phyloP scores from a whole-genome alignment of 2,888 invertebrate genomes.

The Ectemnius continuus region DNA sequence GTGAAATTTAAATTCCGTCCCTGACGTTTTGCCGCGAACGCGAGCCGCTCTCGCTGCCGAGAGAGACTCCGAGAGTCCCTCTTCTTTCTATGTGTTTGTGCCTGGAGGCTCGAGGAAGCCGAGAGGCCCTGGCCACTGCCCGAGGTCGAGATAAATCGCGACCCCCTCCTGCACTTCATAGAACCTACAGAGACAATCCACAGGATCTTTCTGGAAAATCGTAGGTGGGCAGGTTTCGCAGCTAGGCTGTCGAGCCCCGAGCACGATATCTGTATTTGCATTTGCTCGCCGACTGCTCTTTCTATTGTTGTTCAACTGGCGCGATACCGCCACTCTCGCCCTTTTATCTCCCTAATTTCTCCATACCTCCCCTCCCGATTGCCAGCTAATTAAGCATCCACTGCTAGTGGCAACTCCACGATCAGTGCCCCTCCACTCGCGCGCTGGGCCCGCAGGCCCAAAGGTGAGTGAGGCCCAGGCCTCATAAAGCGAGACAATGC shows the following conservation, averaged over 20 bases:
- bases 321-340: not conserved
- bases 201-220: conserved; percentile 60
- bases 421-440: too few relatives aligned
- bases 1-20: conserved; percentile 77
- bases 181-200: conserved; percentile 35
- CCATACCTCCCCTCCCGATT: not conserved
- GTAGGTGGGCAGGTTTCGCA: conserved; percentile 53
- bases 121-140: conserved; percentile 30
- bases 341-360: not conserved
- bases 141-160: conserved; percentile 63
- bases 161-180: conserved; percentile 45
- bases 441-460: too few relatives aligned
- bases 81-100: too few relatives aligned
- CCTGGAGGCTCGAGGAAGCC: too few relatives aligned
- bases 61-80: conserved; percentile 2
- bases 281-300: conserved; percentile 23
- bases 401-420: too few relatives aligned
- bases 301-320: conserved; percentile 3
- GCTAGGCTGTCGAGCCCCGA: not conserved
- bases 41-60: conserved; percentile 25
- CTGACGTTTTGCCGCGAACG: conserved; percentile 64
- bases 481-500: conserved; percentile 4
- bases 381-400: not conserved
- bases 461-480: too few relatives aligned
- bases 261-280: conserved; percentile 19